Conservation (phyloP, 2,113 vertebrate genomes). For the Phalacrocorax aristotelis region DNA sequence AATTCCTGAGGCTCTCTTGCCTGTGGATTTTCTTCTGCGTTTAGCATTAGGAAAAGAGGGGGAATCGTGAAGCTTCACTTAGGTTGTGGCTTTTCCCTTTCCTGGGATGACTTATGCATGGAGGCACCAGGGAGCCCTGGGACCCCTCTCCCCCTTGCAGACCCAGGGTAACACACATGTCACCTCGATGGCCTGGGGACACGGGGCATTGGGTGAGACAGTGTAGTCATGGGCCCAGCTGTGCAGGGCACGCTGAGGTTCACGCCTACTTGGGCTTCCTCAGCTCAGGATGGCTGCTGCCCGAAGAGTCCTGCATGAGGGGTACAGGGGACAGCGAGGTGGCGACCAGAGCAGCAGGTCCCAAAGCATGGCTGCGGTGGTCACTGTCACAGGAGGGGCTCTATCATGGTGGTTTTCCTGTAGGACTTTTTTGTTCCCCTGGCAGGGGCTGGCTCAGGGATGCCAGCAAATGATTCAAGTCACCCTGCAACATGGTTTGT, state of each 20-base stretch:
- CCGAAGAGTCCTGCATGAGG: background rate
- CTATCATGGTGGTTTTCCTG: background rate
- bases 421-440: background rate
- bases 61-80: background rate
- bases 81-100: background rate
- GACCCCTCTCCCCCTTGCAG: background rate
- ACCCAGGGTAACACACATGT: accelerated
- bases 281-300: background rate
- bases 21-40: background rate
- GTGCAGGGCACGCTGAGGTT: background rate
- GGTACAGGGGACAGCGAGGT: background rate
- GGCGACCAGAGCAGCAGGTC: background rate
- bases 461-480: background rate
- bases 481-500: background rate
- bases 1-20: conserved; percentile 3
- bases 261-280: background rate
- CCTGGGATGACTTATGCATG: background rate
- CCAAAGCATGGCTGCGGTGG: background rate
- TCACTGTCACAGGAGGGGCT: background rate
- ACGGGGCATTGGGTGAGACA: accelerated
- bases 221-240: background rate
- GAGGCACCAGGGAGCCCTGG: background rate
- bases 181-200: background rate
- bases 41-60: background rate
- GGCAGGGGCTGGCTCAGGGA: background rate